Evolutionary conservation across 1,140 invertebrate genomes (phyloP), one percentile per base, ranked within the genome.

Genomic region (Macrosteles quadrilineatus): DNA sequence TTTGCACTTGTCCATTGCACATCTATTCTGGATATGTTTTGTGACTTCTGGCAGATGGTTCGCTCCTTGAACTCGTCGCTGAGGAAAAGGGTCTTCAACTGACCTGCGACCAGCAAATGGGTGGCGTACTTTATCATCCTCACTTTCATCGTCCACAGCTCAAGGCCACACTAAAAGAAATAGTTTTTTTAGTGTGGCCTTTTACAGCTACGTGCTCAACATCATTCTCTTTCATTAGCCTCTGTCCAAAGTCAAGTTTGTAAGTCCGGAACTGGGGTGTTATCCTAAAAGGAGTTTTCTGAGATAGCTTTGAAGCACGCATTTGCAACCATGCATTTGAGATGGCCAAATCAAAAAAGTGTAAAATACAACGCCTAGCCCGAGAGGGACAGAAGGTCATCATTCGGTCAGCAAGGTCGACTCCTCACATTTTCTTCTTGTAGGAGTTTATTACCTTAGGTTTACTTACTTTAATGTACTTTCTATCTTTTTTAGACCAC

Each of bases 361-460:
- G 70, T 21, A 73, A 32, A 19, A 70, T 68, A 17, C 66, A 67
- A 27, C 72, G 30, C 29, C 72, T 50, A 12, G 63, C 63, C 27
- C n/a, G n/a, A 31, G 69, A 73, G 14, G 73, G 47, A 53, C 73
- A 73, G 65, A 73, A 73, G 25, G 63, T 47, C 30, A 73, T 64
- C 29, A 74, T 50, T 50, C 67, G 40, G 31, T 73, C 72, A 6
- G 68, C 40, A n/a, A 73, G 55, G 55, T 73, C 73, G 3, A 74
- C 70, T 4, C 79, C 78, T 29, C 77, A 76, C 77, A 79, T 78
- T 64, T 69, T 71, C 64, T 72, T 69, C 67, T 80, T 80, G 71
- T 80, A 79, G 47, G 62, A 31, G 45, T 74, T 71, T 0, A 78
- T 68, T 27, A 76, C 73, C n/a, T 70, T 65, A 50, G 78, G 78